Conservation (phyloP, 2,797 vertebrate species). For the Nyctibius grandis region DNA sequence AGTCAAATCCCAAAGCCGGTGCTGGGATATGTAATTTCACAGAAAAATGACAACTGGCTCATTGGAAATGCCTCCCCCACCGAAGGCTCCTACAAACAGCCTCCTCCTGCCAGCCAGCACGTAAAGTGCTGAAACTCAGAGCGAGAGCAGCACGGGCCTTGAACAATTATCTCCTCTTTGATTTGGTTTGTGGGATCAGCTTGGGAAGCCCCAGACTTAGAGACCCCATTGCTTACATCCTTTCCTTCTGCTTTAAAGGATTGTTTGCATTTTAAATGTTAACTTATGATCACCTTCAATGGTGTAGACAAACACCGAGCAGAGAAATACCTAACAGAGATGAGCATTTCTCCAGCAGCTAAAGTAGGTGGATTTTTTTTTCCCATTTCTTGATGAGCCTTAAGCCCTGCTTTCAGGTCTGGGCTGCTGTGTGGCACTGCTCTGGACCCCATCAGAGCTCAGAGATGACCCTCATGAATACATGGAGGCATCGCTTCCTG, state of each 20-base stretch:
- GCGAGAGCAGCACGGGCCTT: background rate
- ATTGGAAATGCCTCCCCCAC: background rate
- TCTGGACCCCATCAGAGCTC: background rate
- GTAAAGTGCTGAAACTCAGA: fast-evolving
- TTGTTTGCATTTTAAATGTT: background rate
- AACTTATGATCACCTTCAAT: background rate
- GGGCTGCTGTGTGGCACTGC: background rate
- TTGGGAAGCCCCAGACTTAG: background rate
- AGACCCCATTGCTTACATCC: background rate
- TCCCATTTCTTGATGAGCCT: background rate
- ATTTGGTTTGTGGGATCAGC: background rate
- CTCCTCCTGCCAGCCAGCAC: background rate
- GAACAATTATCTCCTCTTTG: background rate
- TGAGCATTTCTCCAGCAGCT: fast-evolving
- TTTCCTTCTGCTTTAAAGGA: background rate
- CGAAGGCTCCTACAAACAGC: background rate
- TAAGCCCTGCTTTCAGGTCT: background rate
- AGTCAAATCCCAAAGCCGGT: background rate
- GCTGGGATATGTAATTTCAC: background rate
- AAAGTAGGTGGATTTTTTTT: background rate
- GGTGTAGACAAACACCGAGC: background rate
- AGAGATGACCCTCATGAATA: background rate
- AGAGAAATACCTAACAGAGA: background rate
- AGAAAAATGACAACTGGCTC: conserved; percentile 18
- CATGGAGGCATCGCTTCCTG: background rate